Base-by-base conservation (phyloP, 2,888 invertebrate species). In the Matsumyia berberina region DNA sequence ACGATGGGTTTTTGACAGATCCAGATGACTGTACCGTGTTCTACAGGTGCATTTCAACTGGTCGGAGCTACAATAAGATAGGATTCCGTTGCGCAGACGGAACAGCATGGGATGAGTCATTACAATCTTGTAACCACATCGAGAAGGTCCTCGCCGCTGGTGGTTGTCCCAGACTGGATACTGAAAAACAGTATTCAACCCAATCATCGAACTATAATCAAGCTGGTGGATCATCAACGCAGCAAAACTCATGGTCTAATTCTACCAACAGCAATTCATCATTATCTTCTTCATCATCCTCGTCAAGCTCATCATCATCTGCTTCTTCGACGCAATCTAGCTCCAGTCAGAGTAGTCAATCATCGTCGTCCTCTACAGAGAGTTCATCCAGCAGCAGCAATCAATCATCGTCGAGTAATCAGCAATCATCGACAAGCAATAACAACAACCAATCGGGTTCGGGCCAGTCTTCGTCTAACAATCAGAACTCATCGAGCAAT, bases 31-130 rank as follows among this genome's bases (percentile, higher is more conserved):
- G 96, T 89, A 94, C 93, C 79, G 95, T 94, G 89, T 96, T 96
- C 92, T 96, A 95, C 89, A 93, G 96, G 87, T 96, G 96, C 90
- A 95, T 96, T 19, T 92, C 93, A 76, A 93, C 94, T 88, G 94
- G 94, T 0, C 91, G 93, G 31, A 94, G 93, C 79, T 95, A 92
- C 87, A 94, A 92, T 55, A 94, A 93, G 90, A 95, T 95, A 89
- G 94, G 95, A 83, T 96, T 95, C 89, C 92, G 92, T 11, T 96
- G 96, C 90, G 95, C 94, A 2, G 93, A 94, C 69, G 96, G 96
- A 60, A 96, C 96, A 5, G 94, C 95, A 35, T 96, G 96, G 96
- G 96, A 96, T 91, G 93, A 94, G 74, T 92, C 93, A 64, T 91
- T 94, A 77, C 92, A 94, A 89, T 93, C 94, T 58, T 97, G 96